These are phyloP conservation scores for Hippocampus abdominalis DNA, from an alignment of 2,113 vertebrate species.

Conservation along the genomic window DNA sequence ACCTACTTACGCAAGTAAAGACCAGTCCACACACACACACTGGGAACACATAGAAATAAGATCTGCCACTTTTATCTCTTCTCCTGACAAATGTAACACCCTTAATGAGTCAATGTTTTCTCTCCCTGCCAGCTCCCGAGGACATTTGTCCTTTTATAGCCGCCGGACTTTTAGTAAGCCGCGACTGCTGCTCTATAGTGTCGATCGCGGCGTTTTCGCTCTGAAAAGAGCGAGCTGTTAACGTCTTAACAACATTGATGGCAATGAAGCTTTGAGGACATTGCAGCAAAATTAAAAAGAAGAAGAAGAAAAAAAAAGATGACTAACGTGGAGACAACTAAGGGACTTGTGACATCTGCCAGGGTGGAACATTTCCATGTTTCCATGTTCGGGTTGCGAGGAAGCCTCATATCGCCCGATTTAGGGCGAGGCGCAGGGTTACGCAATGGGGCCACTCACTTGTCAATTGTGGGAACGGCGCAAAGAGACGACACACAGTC, in stretches of 20 bases:
- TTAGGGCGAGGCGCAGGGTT: background rate
- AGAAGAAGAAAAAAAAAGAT: background rate
- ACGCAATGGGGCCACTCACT: background rate
- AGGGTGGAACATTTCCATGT: background rate
- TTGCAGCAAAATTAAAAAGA: background rate
- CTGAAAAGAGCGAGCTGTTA: background rate
- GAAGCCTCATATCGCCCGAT: too few relatives aligned
- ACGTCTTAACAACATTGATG: background rate
- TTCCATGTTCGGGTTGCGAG: background rate
- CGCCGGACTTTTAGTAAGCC: background rate
- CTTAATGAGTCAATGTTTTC: background rate
- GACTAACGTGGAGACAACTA: background rate
- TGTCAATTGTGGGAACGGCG: background rate
- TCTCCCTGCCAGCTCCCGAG: background rate
- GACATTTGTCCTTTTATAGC: background rate
- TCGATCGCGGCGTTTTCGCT: background rate
- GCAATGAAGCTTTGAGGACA: background rate
- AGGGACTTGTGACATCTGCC: background rate
- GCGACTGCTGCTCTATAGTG: background rate
- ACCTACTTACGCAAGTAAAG: background rate
- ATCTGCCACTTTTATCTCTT: background rate
- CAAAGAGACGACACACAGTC: background rate
- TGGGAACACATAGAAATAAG: background rate
- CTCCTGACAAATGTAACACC: background rate
- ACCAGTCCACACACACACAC: background rate